Base-by-base conservation (phyloP, 2,888 invertebrate species). In the Dusona sp. region DNA sequence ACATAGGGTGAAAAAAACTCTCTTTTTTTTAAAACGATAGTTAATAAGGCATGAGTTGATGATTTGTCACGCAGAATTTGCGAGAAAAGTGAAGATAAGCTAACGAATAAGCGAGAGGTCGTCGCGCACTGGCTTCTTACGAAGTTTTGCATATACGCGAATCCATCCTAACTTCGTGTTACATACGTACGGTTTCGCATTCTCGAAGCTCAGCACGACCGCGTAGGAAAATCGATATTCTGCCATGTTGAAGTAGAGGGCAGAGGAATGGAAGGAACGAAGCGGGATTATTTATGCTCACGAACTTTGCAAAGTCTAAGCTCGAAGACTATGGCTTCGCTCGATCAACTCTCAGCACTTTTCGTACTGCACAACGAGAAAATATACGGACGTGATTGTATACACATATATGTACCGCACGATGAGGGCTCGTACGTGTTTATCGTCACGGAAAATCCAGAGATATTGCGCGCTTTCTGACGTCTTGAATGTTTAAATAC, bases 151-250 rank as follows among this genome's bases (percentile, higher is more conserved):
- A 65, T 57, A 67, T 22, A 68, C 65, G 65, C 19, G 51, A 51
- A 80, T 72, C 38, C 11, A 22, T 64, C 29, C 25, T 22, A 61
- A 77, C 75, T 67, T 81, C 51, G 81, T 64, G 64, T 80, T 73
- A 78, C 81, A 81, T 51, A 65, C 73, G 64, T 81, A 81, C 57
- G 85, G 72, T 72, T 80, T 85, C 84, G 77, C 64, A 72, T 78
- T 81, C 73, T 73, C 74, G 57, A 51, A 72, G 57, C 81, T 81
- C 54, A 73, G 77, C 77, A 81, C 67, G 42, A 73, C 65, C 54
- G 48, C 51, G 36, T 51, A 25, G 73, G 25, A 38, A 22, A 72
- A 80, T 80, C 84, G 80, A 80, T 84, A 80, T 72, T 48, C 70
- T 61, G 54, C 36, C 80, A 45, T 72, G 72, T 75, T 48, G 9